A percentile compares a stretch with the other conserved stretches of the same genome.
Evolutionary conservation across 2,888 invertebrate species (phyloP).

Genomic region (Scaptomyza parva): DNA sequence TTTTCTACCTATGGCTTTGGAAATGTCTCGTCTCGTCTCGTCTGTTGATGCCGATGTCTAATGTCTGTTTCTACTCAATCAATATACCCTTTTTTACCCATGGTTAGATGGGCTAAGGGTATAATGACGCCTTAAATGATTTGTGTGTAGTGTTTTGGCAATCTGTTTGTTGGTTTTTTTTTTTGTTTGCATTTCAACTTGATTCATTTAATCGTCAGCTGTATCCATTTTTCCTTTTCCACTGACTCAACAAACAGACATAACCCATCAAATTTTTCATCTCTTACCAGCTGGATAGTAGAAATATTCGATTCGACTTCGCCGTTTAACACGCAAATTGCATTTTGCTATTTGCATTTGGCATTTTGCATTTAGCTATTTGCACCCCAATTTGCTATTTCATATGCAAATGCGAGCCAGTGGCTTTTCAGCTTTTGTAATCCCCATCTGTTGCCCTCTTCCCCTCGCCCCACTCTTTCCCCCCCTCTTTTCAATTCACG

Average conservation of each 20-base stretch:
- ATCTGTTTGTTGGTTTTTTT: constrained; percentile 6
- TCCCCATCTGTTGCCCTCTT: no score
- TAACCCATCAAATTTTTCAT: constrained; percentile 2
- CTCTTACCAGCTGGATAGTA: constrained; percentile 1
- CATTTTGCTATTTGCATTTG: constrained; percentile 1
- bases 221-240: constrained; percentile 1
- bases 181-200: constrained; percentile 9
- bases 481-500: not conserved
- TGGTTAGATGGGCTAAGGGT: no score
- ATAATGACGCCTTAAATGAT: no score
- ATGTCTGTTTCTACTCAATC: no score
- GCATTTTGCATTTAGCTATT: constrained; percentile 18
- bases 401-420: no score
- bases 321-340: constrained; percentile 29
- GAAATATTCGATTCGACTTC: constrained; percentile 2
- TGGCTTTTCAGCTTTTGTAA: no score
- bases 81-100: no score
- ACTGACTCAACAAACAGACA: not conserved
- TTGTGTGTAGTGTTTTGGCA: not conserved
- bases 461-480: not conserved
- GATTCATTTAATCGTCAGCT: constrained; percentile 16
- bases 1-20: no score
- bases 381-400: constrained; percentile 2
- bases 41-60: no score
- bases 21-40: no score